Conservation (phyloP, 2,113 vertebrate species). For the Holacanthus passer region DNA sequence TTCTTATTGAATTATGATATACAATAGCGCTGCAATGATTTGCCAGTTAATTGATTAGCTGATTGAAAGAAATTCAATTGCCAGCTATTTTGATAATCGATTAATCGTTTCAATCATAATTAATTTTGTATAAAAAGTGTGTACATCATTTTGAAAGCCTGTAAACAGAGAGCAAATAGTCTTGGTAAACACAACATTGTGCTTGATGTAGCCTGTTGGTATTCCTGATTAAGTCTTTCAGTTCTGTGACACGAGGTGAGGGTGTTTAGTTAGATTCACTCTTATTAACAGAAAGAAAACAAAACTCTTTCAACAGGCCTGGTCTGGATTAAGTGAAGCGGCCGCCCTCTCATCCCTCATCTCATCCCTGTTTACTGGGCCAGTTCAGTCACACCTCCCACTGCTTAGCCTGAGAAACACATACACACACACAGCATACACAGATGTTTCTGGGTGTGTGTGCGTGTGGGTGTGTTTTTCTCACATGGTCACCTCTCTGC, state of each 20-base stretch:
- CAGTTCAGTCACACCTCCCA: slow-evolving; percentile 42
- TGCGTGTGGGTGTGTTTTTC: slow-evolving; percentile 25
- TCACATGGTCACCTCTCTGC: slow-evolving; percentile 24
- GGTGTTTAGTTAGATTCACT: not conserved
- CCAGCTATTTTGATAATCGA: too few species aligned
- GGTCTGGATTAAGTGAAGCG: slow-evolving; percentile 34
- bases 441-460: slow-evolving; percentile 72
- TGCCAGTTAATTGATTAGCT: too few species aligned
- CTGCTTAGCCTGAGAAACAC: slow-evolving; percentile 17
- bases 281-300: slow-evolving; percentile 40
- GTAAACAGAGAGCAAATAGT: not conserved
- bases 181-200: not conserved
- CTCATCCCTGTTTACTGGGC: slow-evolving; percentile 43
- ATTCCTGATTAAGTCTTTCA: slow-evolving; percentile 1
- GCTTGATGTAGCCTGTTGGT: not conserved
- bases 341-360: slow-evolving; percentile 2
- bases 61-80: too few species aligned
- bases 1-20: too few species aligned
- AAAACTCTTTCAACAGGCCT: slow-evolving; percentile 21
- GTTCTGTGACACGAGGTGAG: not conserved
- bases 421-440: slow-evolving; percentile 15
- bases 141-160: not conserved
- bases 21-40: too few species aligned
- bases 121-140: too few species aligned
- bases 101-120: not conserved